phyloP scores from a whole-genome alignment of 92 coral and sea anemone species.

The Pocillopora grandis region DNA sequence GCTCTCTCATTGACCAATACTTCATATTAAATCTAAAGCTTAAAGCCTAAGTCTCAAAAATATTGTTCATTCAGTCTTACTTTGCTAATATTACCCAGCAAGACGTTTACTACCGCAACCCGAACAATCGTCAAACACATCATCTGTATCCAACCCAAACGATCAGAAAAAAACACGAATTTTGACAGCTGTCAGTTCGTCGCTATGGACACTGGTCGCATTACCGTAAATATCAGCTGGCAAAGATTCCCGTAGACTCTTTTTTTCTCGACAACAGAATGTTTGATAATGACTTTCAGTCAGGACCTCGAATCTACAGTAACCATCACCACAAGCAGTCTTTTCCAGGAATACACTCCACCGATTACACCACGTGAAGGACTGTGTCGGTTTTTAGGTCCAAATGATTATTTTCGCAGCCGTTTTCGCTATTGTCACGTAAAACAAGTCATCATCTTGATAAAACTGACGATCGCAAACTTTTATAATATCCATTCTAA shows the following conservation, averaged over 20 bases:
- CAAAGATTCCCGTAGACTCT: not conserved
- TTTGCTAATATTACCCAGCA: too few relatives aligned
- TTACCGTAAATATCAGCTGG: not conserved
- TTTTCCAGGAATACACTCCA: too few relatives aligned
- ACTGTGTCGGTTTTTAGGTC: not conserved
- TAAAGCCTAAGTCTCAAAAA: too few relatives aligned
- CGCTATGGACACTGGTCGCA: not conserved
- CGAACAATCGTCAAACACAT: not conserved
- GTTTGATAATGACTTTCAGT: too few relatives aligned
- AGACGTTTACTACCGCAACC: not conserved
- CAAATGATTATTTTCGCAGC: not conserved
- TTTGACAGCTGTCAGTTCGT: not conserved
- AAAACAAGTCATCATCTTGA: not conserved
- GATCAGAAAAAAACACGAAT: not conserved
- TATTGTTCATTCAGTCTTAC: too few relatives aligned
- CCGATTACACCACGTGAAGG: too few relatives aligned
- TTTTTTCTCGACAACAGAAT: too few relatives aligned
- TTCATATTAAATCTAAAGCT: too few relatives aligned
- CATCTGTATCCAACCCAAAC: not conserved
- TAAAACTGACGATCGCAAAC: not conserved
- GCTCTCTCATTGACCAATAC: too few relatives aligned
- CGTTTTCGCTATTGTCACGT: not conserved
- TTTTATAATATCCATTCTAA: not conserved
- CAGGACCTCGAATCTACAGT: too few relatives aligned
- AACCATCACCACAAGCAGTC: too few relatives aligned